These are phyloP conservation scores for Podarcis lilfordi DNA, from an alignment of 2,797 vertebrate genomes.

Conservation along the genomic window DNA sequence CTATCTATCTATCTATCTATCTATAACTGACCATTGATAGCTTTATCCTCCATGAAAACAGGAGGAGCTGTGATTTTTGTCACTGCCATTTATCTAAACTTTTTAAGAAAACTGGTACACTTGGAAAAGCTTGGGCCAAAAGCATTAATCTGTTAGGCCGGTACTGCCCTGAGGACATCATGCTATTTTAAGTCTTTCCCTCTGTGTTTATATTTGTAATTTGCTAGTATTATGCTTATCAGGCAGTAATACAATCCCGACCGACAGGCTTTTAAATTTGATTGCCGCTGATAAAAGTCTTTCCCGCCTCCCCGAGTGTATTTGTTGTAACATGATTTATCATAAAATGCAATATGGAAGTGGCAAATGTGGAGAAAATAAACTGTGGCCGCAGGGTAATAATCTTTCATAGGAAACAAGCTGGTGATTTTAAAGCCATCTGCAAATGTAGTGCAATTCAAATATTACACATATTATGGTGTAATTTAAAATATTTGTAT, in stretches of 20 bases:
- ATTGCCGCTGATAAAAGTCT: neutral
- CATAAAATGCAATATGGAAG: neutral
- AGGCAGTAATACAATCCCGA: neutral
- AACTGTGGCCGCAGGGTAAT: neutral
- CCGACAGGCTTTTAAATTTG: neutral
- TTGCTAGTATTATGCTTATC: neutral
- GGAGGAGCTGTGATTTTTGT: no score
- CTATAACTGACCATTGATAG: no score
- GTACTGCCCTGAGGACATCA: neutral
- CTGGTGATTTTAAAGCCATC: neutral
- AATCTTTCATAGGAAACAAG: neutral
- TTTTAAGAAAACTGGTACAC: neutral
- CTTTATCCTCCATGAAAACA: no score
- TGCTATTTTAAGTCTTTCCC: neutral
- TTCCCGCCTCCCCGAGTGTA: neutral
- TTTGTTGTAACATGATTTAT: neutral
- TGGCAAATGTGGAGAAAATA: neutral
- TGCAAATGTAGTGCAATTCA: conserved; percentile 7
- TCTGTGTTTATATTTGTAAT: neutral
- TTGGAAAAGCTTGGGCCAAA: neutral
- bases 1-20: no score
- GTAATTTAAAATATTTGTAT: no score
- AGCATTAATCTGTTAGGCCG: neutral
- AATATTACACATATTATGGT: neutral
- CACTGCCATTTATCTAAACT: neutral